Conservation (phyloP, 2,113 vertebrate genomes). For the Microtus oregoni region DNA sequence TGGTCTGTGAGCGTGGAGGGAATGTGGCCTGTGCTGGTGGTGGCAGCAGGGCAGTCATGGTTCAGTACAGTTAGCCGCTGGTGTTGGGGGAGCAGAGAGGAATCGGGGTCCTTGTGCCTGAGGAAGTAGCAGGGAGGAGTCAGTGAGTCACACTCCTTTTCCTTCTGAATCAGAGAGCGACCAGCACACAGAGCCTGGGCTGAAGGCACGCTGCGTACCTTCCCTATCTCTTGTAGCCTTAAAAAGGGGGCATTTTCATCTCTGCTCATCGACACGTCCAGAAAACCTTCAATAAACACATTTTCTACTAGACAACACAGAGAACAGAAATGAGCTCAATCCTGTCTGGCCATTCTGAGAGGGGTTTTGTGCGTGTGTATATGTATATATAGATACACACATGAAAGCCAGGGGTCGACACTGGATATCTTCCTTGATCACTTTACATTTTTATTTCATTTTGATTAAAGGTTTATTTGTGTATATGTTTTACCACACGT, state of each 20-base stretch:
- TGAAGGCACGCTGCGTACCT: background rate
- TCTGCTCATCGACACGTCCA: background rate
- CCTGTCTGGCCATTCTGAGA: background rate
- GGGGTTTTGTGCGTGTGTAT: too few relatives aligned
- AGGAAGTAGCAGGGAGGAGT: conserved; percentile 71
- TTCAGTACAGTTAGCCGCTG: fast-evolving
- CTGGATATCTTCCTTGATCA: background rate
- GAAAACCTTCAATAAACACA: background rate
- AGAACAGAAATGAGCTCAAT: background rate
- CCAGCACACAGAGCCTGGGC: background rate
- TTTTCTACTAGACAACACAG: background rate
- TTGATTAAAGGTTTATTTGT: background rate
- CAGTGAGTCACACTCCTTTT: conserved; percentile 50
- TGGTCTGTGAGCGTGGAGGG: background rate
- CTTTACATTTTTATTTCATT: background rate
- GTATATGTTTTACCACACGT: background rate
- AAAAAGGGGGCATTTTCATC: background rate
- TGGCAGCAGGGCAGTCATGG: background rate
- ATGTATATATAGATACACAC: background rate
- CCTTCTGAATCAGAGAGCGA: conserved; percentile 74
- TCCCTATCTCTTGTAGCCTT: background rate
- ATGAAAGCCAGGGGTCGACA: background rate
- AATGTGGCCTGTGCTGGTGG: fast-evolving
- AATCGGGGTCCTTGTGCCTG: background rate
- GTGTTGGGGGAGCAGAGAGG: background rate